Evolutionary conservation across 2,888 invertebrate genomes (phyloP), one percentile per base, ranked within the genome.

Genomic region (Poecilus cupreus): DNA sequence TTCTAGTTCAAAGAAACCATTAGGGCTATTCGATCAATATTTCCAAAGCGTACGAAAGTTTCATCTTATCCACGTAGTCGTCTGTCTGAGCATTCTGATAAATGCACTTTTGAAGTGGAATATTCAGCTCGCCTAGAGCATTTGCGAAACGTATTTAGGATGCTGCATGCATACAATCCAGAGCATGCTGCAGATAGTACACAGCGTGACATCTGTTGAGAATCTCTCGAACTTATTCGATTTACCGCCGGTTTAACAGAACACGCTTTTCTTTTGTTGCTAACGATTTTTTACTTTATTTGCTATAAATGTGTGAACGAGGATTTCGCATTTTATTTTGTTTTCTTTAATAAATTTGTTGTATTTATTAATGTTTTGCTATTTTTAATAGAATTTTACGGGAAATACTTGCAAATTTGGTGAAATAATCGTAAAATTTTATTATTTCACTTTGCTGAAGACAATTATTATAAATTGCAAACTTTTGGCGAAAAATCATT

Each of bases 51-150:
- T 37, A 68, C 18, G 37, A 68, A 68, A 68, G 37, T 68, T 68
- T 68, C 37, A 68, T 68, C 64, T 68, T 68, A 68, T 68, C 64
- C 64, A 68, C 64, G 64, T 68, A 68, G 37, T 32, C 32, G 64
- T 68, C 64, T 68, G 64, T 68, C 64, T 68, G 64, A 68, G 37
- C 37, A 68, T 68, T 68, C 64, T 68, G 64, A 68, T 68, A 68
- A 68, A 68, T 68, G 64, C 64, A 68, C 64, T 68, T 68, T 68
- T 68, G 64, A 68, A 68, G 64, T 68, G 64, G 64, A 68, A 68
- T 68, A 68, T 68, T 68, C 64, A 68, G 20, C 64, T 68, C 64
- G 64, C 64, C 64, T 32, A 68, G 64, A 68, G 64, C 64, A 68
- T 68, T 68, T 68, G 64, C 64, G 37, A 68, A n/a, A 37, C 32